phyloP scores from a whole-genome alignment of 2,888 invertebrate species.

The Suillia variegata region DNA sequence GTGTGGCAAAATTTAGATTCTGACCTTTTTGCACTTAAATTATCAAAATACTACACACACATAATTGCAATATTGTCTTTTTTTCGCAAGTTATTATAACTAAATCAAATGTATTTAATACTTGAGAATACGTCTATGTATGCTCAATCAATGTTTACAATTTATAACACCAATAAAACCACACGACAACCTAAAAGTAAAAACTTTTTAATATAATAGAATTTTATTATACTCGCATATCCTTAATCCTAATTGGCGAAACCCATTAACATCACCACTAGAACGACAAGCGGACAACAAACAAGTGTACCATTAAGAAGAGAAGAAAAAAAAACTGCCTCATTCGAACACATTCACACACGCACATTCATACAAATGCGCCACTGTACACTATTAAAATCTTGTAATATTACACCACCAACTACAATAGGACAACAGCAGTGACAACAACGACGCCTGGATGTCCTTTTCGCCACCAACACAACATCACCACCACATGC shows the following conservation, averaged over 20 bases:
- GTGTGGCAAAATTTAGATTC: no score
- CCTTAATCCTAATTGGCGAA: constrained; percentile 39
- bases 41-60: no score
- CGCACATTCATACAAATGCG: constrained; percentile 6
- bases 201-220: constrained; percentile 25
- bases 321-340: not conserved
- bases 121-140: no score
- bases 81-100: not conserved
- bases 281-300: constrained; percentile 21
- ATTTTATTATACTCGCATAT: constrained; percentile 20
- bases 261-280: constrained; percentile 41
- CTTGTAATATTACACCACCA: constrained; percentile 34
- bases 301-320: not conserved
- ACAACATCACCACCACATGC: constrained; percentile 17
- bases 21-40: no score
- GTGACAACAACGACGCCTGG: constrained; percentile 7
- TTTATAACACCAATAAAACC: not conserved
- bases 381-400: constrained; percentile 33
- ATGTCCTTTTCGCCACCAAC: constrained; percentile 24
- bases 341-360: constrained; percentile 12
- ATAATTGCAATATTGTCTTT: no score
- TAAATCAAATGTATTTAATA: no score
- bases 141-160: no score
- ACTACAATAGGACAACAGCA: constrained; percentile 13
- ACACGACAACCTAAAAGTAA: not conserved